Conservation (phyloP, 2,797 vertebrate genomes). For the Spinibarbus caldwelli region DNA sequence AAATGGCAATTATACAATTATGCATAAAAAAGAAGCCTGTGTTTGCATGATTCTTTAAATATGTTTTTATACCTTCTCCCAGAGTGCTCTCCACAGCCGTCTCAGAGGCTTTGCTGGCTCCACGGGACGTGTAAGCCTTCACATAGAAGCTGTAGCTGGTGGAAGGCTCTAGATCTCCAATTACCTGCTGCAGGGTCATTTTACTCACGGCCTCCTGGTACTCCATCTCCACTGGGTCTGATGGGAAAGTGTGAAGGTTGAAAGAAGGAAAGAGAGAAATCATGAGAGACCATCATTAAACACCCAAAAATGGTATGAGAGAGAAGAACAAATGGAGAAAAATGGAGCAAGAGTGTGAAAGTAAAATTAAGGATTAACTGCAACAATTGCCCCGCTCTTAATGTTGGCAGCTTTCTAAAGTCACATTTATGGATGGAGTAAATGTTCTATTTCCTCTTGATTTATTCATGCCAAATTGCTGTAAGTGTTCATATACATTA, state of each 20-base stretch:
- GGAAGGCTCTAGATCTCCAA: slow-evolving; percentile 93
- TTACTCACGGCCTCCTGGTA: slow-evolving; percentile 98
- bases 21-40: slow-evolving; percentile 17
- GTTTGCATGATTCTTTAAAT: slow-evolving; percentile 1
- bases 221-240: slow-evolving; percentile 93
- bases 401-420: slow-evolving; percentile 26
- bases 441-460: slow-evolving; percentile 61
- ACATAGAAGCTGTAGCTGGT: slow-evolving; percentile 97
- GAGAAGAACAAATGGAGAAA: not conserved
- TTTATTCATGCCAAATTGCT: slow-evolving; percentile 52
- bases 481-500: slow-evolving; percentile 19
- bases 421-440: slow-evolving; percentile 64
- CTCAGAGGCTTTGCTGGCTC: slow-evolving; percentile 92
- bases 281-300: not conserved
- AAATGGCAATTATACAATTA: slow-evolving; percentile 25
- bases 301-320: slow-evolving; percentile 5
- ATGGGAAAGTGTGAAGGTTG: slow-evolving; percentile 32
- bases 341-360: slow-evolving; percentile 14
- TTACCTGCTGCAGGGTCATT: slow-evolving; percentile 91
- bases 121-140: slow-evolving; percentile 95
- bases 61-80: slow-evolving; percentile 87
- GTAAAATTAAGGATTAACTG: not conserved
- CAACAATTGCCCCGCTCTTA: not conserved
- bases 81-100: slow-evolving; percentile 85
- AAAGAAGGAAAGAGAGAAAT: not conserved